Evolutionary conservation across 2,113 vertebrate species (phyloP).

Genomic region (Serinus canaria): DNA sequence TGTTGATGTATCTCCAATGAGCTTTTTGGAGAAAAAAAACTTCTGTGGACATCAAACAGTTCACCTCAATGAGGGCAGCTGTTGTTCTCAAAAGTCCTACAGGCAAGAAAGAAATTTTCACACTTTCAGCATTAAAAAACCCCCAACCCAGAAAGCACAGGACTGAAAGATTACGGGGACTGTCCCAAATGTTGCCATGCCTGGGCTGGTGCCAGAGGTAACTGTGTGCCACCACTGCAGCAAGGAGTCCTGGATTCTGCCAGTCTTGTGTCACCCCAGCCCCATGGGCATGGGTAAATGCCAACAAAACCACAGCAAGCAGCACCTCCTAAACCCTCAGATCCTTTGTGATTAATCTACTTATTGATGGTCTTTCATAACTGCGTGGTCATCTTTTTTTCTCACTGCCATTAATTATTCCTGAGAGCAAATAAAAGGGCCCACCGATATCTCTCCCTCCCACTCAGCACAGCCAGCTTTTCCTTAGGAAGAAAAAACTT

Average conservation of each 20-base stretch:
- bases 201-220: accelerated
- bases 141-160: not conserved
- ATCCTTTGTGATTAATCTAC: not conserved
- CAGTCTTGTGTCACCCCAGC: accelerated
- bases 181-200: not conserved
- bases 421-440: conserved; percentile 62
- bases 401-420: conserved; percentile 52
- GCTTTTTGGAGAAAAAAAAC: not conserved
- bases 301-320: not conserved
- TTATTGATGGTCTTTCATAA: conserved; percentile 42
- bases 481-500: conserved; percentile 62
- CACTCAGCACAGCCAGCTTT: not conserved
- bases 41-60: accelerated
- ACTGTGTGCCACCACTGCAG: not conserved
- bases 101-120: not conserved
- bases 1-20: not conserved
- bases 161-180: not conserved
- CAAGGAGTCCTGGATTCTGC: not conserved
- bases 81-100: not conserved
- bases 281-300: not conserved
- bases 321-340: not conserved
- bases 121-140: not conserved
- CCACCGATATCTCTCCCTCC: conserved; percentile 39
- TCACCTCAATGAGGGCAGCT: not conserved
- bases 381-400: conserved; percentile 42